Evolutionary conservation across 1,140 invertebrate genomes (phyloP), one percentile per base, ranked within the genome.

Genomic region (Holotrichia oblita): DNA sequence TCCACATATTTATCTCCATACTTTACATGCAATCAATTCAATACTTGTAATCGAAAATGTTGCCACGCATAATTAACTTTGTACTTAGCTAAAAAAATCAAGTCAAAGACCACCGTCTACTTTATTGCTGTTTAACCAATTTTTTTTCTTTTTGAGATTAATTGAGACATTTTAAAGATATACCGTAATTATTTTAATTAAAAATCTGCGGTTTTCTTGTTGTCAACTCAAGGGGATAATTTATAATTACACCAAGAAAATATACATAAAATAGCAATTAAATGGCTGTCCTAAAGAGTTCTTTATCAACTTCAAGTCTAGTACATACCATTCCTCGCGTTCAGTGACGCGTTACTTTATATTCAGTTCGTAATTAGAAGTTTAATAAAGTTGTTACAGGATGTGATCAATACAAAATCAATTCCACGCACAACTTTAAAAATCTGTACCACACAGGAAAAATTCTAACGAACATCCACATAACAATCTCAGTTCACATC

Each of bases 371-470:
- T 55, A 55, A 55, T 55, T 55, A 55, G 48, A 55, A n/a, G 48
- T 55, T 55, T 55, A 55, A 55, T 55, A 55, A 55, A 55, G 48
- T 17, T 55, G 48, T 55, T 55, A 55, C 48, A 55, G 48, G 48
- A 55, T 55, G 48, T 17, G 14, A 55, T 55, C 48, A 55, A 55
- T 55, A 55, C 14, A 6, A 55, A 55, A 55, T 55, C 48, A 55
- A n/a, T 55, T 55, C 14, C 14, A 7, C 48, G n/a, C 6, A 17
- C 48, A 55, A 17, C 14, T 55, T 55, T 55, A 48, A 48, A 48
- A 14, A 0, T n/a, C 44, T 48, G 44, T 3, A 48, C 27, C 27
- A 34, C 3, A 48, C 44, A n/a, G 10, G 44, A 48, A 48, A 48
- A 48, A 48, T 48, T 48, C 44, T 48, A 3, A 48, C 10, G 3